Evolutionary conservation across 2,888 invertebrate genomes (phyloP), one percentile per base, ranked within the genome.

Genomic region (Zele albiditarsus): DNA sequence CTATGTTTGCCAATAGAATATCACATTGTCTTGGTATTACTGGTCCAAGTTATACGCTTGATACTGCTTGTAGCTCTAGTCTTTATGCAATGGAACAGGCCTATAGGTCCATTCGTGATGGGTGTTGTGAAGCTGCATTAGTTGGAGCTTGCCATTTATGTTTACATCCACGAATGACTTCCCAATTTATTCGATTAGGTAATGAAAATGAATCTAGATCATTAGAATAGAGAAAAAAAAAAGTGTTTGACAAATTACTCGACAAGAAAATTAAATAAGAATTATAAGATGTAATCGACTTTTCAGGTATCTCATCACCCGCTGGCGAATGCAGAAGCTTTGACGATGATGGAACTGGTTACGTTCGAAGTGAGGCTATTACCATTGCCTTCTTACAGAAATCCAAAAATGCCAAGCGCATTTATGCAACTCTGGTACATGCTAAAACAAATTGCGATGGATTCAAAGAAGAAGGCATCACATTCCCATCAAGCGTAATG

Each of bases 51-150:
- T 96, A 94, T 90, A 92, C 95, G 0, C 91, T 97, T 12, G 98
- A 98, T 89, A 97, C 97, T 0, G 98, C 98, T 0, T 98, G 98
- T 88, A 97, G 97, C n/a, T 98, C 98, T 73, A 96, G 97, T 10
- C 91, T 97, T 80, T 93, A 95, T 82, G 98, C 97, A 0, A 81
- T 98, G 73, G 96, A 98, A 83, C 94, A 94, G 79, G 96, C 95
- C 16, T 95, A 94, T 87, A 91, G 92, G 66, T 92, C 95, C 0
- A 93, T 97, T 65, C 91, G 95, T 46, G 92, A 93, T 80, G 97
- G 96, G 0, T 93, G 94, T 78, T 97, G 97, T 84, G 97, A 98
- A 77, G 92, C 94, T 0, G 98, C 98, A 0, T 93, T 98, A 71
- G 96, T 98, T 2, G 97, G 95, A 4, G 98, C 97, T 0, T 92